Base-by-base conservation (phyloP, 1,140 invertebrate genomes). In the Brachionus paranguensis region DNA sequence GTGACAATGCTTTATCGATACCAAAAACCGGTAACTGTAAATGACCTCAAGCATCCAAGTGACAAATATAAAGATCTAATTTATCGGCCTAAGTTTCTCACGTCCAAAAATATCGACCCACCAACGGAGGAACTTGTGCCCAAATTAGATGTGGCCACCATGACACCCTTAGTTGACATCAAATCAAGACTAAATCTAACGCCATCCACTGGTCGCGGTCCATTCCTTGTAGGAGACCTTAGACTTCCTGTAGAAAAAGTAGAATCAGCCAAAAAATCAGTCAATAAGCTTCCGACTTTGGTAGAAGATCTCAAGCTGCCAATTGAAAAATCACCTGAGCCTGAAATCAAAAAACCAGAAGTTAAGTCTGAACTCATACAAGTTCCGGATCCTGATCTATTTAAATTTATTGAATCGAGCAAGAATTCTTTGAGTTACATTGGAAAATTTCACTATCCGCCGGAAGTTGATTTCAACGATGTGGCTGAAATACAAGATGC, bases 371-470 rank as follows among this genome's bases (percentile, higher is more conserved):
- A 41, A 10, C 68, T 17, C 8, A 37, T 43, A 20, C 68, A 37
- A 47, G 33, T 43, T 20, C 68, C 68, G 7, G 41, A 43, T 41
- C 33, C 33, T 14, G 68, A 41, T 20, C 17, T 41, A 0, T 43
- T 43, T 14, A 72, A 72, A 24, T 72, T 41, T 72, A 41, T 41
- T 20, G 17, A 37, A 20, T 20, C 29, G 5, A 41, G 37, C n/a
- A 76, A 50, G 14, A 50, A 27, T 29, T 47, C 43, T 2, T 20
- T 81, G 0, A 64, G 33, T 17, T 81, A 81, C 41, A 37, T 43
- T 47, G 78, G 78, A 43, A 81, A 81, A 81, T 81, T 81, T 81
- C 78, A 81, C 41, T 81, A 81, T 64, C 78, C 78, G 7, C 53
- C 64, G 12, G 78, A 81, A 64, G 43, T 81, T 24, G 78, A 81